Evolutionary conservation across 2,113 vertebrate genomes (phyloP), one percentile per base, ranked within the genome.

Genomic region (Romanogobio albipinnatus): DNA sequence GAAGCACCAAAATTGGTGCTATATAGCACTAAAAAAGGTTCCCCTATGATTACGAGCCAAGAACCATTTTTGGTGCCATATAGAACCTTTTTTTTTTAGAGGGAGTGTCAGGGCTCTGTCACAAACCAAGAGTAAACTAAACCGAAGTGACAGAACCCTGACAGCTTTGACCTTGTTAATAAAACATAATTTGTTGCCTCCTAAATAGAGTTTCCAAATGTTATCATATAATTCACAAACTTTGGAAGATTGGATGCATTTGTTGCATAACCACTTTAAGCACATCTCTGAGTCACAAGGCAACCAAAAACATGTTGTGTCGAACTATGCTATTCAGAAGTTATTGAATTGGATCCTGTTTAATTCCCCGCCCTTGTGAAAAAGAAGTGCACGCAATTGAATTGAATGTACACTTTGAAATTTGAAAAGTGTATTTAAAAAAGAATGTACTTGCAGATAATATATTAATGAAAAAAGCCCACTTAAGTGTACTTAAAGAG

Each of bases 181-280:
- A 29, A 29, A 29, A 29, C 29, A 29, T 29, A 29, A 29, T 29
- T 29, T 1, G 19, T 71, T 61, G 56, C 1, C 6, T 78, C 47
- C 49, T 70, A 51, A 14, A n/a, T 47, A 61, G 33, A 83, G 3
- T 22, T 43, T 24, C 4, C 6, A 82, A 82, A 70, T 53, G 39
- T 51, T 59, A 0, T 43, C 24, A 82, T 49, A 77, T 51, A 26
- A 22, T 56, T 70, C 29, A 49, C 13, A 39, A 22, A 36, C 26
- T 9, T 56, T 56, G 7, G 51, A 83, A 86, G 47, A 29, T 76
- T 36, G 8, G 43, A 77, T 71, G 49, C 51, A 43, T 68, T 26
- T 75, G 68, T 36, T 84, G 39, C 9, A n/a, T 74, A 85, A 77
- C 83, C 39, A 61, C 75, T 36, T 11, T 24, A 82, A 85, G 74